phyloP scores from a whole-genome alignment of 2,113 vertebrate species.

The Aythya baeri region DNA sequence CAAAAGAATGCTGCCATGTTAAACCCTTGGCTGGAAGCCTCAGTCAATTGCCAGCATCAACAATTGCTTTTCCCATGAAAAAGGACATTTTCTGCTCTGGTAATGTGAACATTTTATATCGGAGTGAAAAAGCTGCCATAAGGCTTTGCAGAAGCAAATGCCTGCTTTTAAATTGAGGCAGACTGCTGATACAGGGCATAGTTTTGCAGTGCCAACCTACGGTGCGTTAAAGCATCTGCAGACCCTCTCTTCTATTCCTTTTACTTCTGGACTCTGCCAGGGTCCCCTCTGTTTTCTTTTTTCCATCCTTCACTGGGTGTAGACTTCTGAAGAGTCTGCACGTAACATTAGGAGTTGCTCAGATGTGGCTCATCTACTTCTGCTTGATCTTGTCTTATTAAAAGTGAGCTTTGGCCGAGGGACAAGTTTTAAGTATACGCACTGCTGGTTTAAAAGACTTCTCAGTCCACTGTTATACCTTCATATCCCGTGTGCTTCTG shows the following conservation, averaged over 20 bases:
- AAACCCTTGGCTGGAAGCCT: constrained; percentile 58
- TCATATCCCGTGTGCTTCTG: neutral
- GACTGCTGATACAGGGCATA: neutral
- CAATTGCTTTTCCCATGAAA: constrained; percentile 66
- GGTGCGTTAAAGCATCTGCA: neutral
- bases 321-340: neutral
- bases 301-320: neutral
- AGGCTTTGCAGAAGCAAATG: neutral
- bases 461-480: neutral
- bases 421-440: neutral
- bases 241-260: neutral
- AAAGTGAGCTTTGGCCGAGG: neutral
- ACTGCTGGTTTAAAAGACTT: neutral
- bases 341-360: neutral
- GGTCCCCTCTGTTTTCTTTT: neutral
- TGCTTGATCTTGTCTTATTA: neutral
- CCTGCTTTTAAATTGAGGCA: constrained; percentile 31
- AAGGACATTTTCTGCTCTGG: constrained; percentile 57
- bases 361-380: neutral
- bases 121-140: neutral
- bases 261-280: neutral
- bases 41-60: constrained; percentile 62
- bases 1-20: constrained; percentile 69
- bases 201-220: neutral
- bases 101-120: neutral